Evolutionary conservation across 1,140 invertebrate species (phyloP).

Genomic region (Eupristina koningsbergeri): DNA sequence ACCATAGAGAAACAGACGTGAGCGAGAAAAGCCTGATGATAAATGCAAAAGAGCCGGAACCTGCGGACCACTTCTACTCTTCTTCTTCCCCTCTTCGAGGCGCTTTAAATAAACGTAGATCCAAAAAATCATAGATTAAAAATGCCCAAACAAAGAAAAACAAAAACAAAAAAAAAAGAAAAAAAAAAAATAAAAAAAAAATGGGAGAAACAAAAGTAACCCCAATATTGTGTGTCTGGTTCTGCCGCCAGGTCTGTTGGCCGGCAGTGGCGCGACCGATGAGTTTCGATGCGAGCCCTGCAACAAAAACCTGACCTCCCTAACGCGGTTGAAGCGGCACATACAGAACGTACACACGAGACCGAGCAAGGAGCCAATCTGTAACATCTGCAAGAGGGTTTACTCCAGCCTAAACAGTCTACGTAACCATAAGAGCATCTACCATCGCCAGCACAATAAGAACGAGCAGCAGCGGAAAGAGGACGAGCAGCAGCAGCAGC

Average conservation of each 20-base stretch:
- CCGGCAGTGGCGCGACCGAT: conserved; percentile 77
- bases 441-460: conserved; percentile 79
- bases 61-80: conserved; percentile 47
- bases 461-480: conserved; percentile 69
- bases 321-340: conserved; percentile 87
- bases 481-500: conserved; percentile 57
- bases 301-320: conserved; percentile 89
- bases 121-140: conserved; percentile 12
- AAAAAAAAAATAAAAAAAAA: conserved; percentile 53
- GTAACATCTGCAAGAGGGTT: conserved; percentile 90
- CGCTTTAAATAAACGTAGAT: conserved; percentile 24
- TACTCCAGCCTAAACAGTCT: conserved; percentile 90
- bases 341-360: conserved; percentile 91
- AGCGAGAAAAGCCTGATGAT: conserved; percentile 52
- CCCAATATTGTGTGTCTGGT: conserved; percentile 69
- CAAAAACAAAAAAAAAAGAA: conserved; percentile 52
- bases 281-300: conserved; percentile 89
- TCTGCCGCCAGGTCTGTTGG: conserved; percentile 74
- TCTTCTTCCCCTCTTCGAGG: conserved; percentile 50
- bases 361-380: conserved; percentile 87
- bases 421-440: conserved; percentile 91
- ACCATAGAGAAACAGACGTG: conserved; percentile 47
- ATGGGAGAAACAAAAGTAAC: conserved; percentile 60
- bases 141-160: conserved; percentile 49
- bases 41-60: conserved; percentile 51